phyloP scores from a whole-genome alignment of 2,797 vertebrate genomes.

The Oreochromis grahami region DNA sequence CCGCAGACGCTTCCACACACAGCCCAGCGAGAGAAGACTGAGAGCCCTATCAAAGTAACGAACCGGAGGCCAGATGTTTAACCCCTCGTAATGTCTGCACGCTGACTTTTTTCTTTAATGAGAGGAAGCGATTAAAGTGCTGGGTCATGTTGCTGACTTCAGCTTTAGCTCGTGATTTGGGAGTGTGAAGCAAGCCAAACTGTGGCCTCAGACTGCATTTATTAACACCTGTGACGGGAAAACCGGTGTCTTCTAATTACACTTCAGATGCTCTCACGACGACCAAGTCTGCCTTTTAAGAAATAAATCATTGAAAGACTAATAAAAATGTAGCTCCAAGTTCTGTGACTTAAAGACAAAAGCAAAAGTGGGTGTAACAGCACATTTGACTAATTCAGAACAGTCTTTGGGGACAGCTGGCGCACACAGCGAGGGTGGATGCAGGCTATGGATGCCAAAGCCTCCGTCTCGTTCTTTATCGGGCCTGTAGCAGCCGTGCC shows the following conservation, averaged over 20 bases:
- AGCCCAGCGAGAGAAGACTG: conserved; percentile 18
- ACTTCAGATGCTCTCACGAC: not conserved
- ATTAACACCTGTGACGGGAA: not conserved
- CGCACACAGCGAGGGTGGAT: not conserved
- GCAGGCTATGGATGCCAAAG: not conserved
- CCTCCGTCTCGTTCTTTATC: not conserved
- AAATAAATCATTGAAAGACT: not conserved
- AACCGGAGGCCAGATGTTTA: conserved; percentile 48
- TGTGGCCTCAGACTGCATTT: not conserved
- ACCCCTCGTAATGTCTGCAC: conserved; percentile 43
- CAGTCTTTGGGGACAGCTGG: conserved; percentile 4
- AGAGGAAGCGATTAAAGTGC: conserved; percentile 60
- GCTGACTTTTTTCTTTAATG: conserved; percentile 55
- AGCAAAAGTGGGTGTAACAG: not conserved
- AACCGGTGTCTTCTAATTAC: not conserved
- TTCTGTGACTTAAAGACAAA: not conserved
- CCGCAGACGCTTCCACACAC: conserved; percentile 32
- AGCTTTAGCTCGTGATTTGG: not conserved
- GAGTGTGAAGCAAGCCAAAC: not conserved
- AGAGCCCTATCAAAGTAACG: conserved; percentile 51
- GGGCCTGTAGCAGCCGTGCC: not conserved
- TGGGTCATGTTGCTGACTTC: conserved; percentile 43
- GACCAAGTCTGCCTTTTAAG: not conserved
- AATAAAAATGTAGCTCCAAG: not conserved
- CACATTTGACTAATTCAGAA: not conserved